Base-by-base conservation (phyloP, 1,140 invertebrate genomes). In the Lasioglossum baleicum region DNA sequence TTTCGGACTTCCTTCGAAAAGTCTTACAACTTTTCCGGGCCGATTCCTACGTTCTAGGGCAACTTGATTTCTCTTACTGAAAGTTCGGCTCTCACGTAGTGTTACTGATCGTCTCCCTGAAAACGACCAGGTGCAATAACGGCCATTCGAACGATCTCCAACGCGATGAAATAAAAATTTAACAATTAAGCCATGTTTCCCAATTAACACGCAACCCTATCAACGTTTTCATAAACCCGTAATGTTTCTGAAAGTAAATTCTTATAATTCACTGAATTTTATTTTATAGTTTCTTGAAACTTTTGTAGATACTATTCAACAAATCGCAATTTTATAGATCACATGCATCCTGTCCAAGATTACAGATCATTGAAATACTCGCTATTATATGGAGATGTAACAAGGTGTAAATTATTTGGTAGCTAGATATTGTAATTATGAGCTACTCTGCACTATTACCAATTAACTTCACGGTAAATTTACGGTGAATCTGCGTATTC, bases 111-210 rank as follows among this genome's bases (percentile, higher is more conserved):
- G 65, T 48, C 42, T 17, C 31, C 10, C 73, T 10, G 26, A 44
- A 22, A 48, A 22, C 44, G 65, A 22, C 58, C 44, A 10, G 35
- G 56, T 66, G 53, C 42, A 58, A 35, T 44, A 56, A 63, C 22
- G 42, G 5, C n/a, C 42, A 20, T 31, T 10, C 4, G 56, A 75
- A 64, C 69, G 63, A 82, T 72, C 77, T 74, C 61, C 60, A 70
- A 75, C 69, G 76, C 75, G 80, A 83, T 70, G 83, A 81, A 85
- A 80, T 83, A 75, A 76, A 74, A 83, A 86, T 86, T 83, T 86
- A 65, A 77, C 86, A 86, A 86, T 86, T 83, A 85, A 86, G 84
- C 86, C 83, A 86, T 77, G 84, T 77, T 73, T 76, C 69, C 35
- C 35, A 35, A 35, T 35, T 35, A 35, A 35, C 35, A 35, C 35